Evolutionary conservation across 1,140 invertebrate species (phyloP), one percentile per base, ranked within the genome.

Genomic region (Anastrepha ludens): DNA sequence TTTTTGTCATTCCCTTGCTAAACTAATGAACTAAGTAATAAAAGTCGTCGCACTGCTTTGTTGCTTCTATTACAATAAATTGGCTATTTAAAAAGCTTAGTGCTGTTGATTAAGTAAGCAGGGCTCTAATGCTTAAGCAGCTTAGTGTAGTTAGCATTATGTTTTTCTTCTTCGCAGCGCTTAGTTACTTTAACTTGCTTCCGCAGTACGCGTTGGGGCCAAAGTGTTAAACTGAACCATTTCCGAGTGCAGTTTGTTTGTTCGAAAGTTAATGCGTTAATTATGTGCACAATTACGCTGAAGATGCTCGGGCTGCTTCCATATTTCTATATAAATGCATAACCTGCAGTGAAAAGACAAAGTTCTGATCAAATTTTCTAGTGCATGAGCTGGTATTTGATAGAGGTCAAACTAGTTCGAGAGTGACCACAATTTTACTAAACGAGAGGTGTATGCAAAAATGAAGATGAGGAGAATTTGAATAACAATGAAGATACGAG

Each of bases 201-300:
- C 15, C 39, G 64, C 29, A 44, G 2, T 55, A 47, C 7, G n/a
- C 3, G 44, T 9, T 50, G 15, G 44, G 4, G 44, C 15, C 29
- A 81, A 81, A 58, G 50, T 81, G 74, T 29, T 74, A 39, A 74
- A 47, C 20, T 74, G 41, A 13, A 47, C 44, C 20, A 81, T 81
- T 81, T 81, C 74, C 74, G 47, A 81, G 74, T 81, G 47, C n/a
- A 81, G 74, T 81, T 81, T 81, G 74, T 81, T 81, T 81, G 20
- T 81, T 81, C n/a, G 8, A 20, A 44, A 81, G 55, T 81, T 81
- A 81, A 81, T 81, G 74, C 11, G 74, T 55, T 81, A 81, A 81
- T 81, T 81, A 81, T 81, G 74, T 81, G 74, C 74, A 50, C 47
- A 81, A 81, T 81, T 81, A 81, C 47, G 74, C 47, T 55, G 74